phyloP scores from a whole-genome alignment of 2,797 vertebrate genomes.

The Pseudocheirus occidentalis region DNA sequence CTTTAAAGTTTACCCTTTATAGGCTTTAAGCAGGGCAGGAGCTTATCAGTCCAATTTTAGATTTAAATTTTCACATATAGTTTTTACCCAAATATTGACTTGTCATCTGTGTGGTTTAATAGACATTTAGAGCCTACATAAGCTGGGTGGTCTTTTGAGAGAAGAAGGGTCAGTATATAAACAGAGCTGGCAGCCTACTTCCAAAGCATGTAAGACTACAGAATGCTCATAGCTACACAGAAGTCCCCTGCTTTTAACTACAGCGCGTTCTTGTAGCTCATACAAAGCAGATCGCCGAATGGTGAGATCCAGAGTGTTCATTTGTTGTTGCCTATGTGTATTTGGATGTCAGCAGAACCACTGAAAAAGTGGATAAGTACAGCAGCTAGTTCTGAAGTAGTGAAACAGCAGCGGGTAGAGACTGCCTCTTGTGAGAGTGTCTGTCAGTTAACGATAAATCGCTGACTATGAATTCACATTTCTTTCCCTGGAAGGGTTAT shows the following conservation, averaged over 20 bases:
- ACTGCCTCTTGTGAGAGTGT: not conserved
- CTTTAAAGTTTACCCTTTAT: not conserved
- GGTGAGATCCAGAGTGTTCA: not conserved
- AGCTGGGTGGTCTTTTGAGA: not conserved
- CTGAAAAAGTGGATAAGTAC: not conserved
- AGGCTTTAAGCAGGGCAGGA: not conserved
- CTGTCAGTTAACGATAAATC: not conserved
- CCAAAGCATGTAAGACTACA: not conserved
- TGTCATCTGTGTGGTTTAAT: not conserved
- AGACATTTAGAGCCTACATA: not conserved
- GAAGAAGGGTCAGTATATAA: not conserved
- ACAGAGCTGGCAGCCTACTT: not conserved
- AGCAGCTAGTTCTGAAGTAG: not conserved
- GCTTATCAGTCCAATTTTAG: not conserved
- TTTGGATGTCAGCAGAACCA: not conserved
- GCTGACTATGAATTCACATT: not conserved
- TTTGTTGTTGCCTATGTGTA: not conserved
- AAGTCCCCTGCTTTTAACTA: not conserved
- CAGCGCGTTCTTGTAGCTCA: not conserved
- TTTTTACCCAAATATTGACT: not conserved
- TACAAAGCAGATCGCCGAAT: not conserved
- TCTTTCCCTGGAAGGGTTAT: slow-evolving; percentile 88
- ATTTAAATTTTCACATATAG: not conserved
- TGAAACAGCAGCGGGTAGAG: not conserved
- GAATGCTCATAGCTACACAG: not conserved